phyloP scores from a whole-genome alignment of 2,113 vertebrate genomes.

The Elgaria multicarinata region DNA sequence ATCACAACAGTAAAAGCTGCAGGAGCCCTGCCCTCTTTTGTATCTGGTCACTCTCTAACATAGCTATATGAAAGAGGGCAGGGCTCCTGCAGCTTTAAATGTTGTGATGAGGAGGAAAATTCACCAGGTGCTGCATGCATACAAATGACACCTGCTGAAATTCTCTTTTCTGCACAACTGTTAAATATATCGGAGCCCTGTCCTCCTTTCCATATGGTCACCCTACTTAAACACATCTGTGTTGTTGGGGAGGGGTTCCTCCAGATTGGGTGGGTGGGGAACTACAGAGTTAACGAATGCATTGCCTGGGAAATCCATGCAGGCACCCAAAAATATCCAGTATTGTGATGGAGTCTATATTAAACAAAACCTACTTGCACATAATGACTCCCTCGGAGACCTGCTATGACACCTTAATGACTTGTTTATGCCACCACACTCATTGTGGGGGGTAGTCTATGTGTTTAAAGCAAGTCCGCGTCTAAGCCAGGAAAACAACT shows the following conservation, averaged over 20 bases:
- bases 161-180: too few species aligned
- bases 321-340: background rate
- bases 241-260: background rate
- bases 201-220: too few species aligned
- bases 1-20: too few species aligned
- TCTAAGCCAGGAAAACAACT: background rate
- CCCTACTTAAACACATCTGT: background rate
- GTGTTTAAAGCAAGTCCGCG: background rate
- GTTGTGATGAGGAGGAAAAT: too few species aligned
- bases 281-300: background rate
- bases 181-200: too few species aligned
- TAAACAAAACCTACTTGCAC: constrained; percentile 30
- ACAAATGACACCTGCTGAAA: too few species aligned
- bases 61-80: too few species aligned
- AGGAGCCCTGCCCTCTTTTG: too few species aligned
- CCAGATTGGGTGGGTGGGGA: too few species aligned
- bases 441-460: background rate
- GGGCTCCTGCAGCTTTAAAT: too few species aligned
- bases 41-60: too few species aligned
- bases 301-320: background rate
- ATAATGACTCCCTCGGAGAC: constrained; percentile 44
- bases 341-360: background rate
- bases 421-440: constrained; percentile 32
- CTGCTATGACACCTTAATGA: constrained; percentile 11
- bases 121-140: too few species aligned